Percentiles rank a stretch among this genome's conserved stretches.
phyloP scores from a whole-genome alignment of 1,140 invertebrate genomes.

The Thereuonema tuberculata region DNA sequence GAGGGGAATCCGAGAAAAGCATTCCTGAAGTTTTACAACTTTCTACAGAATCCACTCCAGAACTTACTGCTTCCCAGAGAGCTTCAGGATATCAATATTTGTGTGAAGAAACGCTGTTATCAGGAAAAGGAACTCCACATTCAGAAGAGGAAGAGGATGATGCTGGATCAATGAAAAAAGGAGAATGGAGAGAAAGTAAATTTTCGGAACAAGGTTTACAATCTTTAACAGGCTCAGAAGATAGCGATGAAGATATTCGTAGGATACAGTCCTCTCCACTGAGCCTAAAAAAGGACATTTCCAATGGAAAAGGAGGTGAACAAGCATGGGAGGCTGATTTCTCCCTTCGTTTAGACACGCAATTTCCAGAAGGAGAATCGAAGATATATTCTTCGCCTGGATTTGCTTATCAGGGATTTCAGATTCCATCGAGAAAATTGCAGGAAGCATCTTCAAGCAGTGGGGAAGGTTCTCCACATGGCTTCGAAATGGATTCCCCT shows the following conservation, averaged over 20 bases:
- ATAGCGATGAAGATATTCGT: conserved; percentile 40
- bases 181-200: neutral
- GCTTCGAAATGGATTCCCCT: conserved; percentile 13
- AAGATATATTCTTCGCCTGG: no score
- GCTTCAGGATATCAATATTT: neutral
- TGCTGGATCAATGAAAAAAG: neutral
- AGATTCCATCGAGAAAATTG: neutral
- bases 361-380: neutral
- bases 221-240: conserved; percentile 30
- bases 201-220: neutral
- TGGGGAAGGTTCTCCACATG: neutral
- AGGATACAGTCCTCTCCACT: neutral
- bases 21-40: no score
- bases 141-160: neutral
- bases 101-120: neutral
- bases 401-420: neutral
- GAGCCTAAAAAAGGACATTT: neutral
- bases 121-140: neutral
- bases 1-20: no score
- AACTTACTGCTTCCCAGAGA: neutral
- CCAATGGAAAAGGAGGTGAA: neutral
- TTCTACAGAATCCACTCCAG: no score
- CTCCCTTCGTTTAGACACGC: neutral
- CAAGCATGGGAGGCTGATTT: neutral
- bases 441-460: neutral